These are phyloP conservation scores for Phalloptychus januarius DNA, from an alignment of 2,797 vertebrate species.

Conservation along the genomic window DNA sequence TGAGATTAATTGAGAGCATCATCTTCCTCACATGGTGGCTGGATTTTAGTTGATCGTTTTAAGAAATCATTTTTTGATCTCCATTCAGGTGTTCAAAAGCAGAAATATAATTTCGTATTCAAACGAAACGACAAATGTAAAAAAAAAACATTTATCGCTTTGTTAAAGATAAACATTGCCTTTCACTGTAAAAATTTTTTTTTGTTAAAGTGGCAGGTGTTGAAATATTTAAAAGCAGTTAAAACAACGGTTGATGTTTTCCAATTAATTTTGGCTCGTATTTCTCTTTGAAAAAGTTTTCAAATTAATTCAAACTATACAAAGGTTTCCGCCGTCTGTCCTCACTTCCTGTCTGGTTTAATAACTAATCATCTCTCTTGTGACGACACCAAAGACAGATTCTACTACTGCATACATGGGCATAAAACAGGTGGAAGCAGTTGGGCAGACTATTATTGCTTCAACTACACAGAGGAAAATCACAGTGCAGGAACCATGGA, in stretches of 20 bases:
- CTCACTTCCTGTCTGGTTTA: neutral
- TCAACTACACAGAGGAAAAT: neutral
- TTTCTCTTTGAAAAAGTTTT: neutral
- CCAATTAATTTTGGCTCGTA: neutral
- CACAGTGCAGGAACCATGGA: neutral
- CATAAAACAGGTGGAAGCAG: neutral
- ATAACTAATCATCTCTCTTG: neutral
- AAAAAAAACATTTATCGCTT: neutral
- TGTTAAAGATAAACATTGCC: neutral
- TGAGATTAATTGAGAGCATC: conserved; percentile 51
- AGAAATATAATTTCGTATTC: neutral
- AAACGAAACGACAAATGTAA: neutral
- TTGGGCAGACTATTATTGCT: neutral
- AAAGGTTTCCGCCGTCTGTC: neutral
- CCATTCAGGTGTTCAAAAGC: conserved; percentile 7
- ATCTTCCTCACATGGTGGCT: conserved; percentile 38
- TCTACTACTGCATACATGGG: neutral
- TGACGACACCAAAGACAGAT: neutral
- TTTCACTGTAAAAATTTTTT: neutral
- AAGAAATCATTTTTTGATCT: neutral
- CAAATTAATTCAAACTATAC: neutral
- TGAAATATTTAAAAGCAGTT: neutral
- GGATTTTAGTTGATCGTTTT: conserved; percentile 1
- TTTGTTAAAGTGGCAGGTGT: neutral
- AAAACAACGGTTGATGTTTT: neutral